Conservation (phyloP, 1,140 invertebrate species). For the Drosophila bocqueti region DNA sequence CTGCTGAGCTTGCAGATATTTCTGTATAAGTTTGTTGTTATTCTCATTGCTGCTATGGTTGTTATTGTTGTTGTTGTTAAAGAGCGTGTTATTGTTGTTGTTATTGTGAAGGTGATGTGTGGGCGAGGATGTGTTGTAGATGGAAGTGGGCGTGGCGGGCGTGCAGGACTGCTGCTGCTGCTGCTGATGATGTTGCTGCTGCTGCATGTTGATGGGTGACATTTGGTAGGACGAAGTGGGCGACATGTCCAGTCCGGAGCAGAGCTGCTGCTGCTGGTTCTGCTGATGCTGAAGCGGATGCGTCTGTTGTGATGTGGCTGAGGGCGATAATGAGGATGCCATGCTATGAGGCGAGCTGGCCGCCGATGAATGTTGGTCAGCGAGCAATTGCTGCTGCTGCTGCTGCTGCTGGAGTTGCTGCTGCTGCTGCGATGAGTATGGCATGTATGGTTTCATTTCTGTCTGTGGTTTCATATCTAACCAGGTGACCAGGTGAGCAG, state of each 20-base stretch:
- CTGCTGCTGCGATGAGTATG: slow-evolving; percentile 63
- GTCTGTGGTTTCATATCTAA: slow-evolving; percentile 66
- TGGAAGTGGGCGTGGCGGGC: slow-evolving; percentile 70
- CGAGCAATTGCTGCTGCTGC: slow-evolving; percentile 33
- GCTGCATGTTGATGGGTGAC: slow-evolving; percentile 75
- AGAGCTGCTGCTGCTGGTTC: slow-evolving; percentile 51
- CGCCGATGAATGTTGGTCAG: slow-evolving; percentile 65
- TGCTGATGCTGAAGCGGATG: slow-evolving; percentile 52
- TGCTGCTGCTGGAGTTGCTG: slow-evolving; percentile 56
- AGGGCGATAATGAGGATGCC: slow-evolving; percentile 71
- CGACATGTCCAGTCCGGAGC: slow-evolving; percentile 70
- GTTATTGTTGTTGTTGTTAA: slow-evolving; percentile 74
- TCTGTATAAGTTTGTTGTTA: slow-evolving; percentile 78
- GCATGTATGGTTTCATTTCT: slow-evolving; percentile 65
- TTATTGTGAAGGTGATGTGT: slow-evolving; percentile 62
- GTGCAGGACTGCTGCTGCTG: slow-evolving; percentile 67
- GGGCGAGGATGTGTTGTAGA: slow-evolving; percentile 72
- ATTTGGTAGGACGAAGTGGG: slow-evolving; percentile 67
- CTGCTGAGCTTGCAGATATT: slow-evolving; percentile 78
- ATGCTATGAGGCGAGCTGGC: slow-evolving; percentile 73
- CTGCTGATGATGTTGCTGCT: slow-evolving; percentile 65
- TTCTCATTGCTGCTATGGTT: slow-evolving; percentile 64
- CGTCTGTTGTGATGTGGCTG: slow-evolving; percentile 44
- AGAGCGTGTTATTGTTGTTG: slow-evolving; percentile 71
- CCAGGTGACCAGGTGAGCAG: slow-evolving; percentile 13